Evolutionary conservation across 2,113 vertebrate species (phyloP), one percentile per base, ranked within the genome.

Genomic region (Pelecanoides urinatrix): DNA sequence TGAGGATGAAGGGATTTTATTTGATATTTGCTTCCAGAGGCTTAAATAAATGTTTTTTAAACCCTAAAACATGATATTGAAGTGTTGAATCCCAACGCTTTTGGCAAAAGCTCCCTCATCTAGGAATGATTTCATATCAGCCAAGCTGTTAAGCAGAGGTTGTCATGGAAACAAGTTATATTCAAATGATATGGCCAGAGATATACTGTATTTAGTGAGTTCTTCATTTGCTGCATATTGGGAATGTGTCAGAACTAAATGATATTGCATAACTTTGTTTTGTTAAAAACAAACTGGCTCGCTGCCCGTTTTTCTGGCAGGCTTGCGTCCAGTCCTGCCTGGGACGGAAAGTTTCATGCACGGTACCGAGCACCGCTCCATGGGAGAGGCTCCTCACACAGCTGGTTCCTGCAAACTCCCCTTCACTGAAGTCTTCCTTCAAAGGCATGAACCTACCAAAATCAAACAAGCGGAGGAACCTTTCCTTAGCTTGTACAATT

Each of bases 91-190:
- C 80, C 91, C 81, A 92, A 88, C 70, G 79, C 94, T 97, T 96
- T 97, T 97, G 94, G 96, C 96, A 98, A 97, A 81, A 95, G 90
- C 88, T 96, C 96, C 90, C 94, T 96, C 95, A 96, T 97, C 96
- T 89, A 94, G 97, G 96, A 98, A 97, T 97, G 96, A 97, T 96
- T 96, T 95, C 95, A 97, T 96, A 97, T 97, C 94, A 98, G 88
- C 92, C 96, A 97, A 97, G 94, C 97, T 97, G 97, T 95, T 98
- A 97, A 97, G 95, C 53, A 65, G 92, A 97, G 85, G 97, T 98
- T 98, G 98, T 95, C 98, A 98, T 98, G 97, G 98, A 95, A 98
- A 98, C 97, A 95, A 96, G 96, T 98, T 96, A 78, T 97, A 96
- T 97, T 98, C 96, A 97, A 97, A 97, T 97, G 94, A 97, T 92